Base-by-base conservation (phyloP, 2,888 invertebrate species). In the Furcula furcula region DNA sequence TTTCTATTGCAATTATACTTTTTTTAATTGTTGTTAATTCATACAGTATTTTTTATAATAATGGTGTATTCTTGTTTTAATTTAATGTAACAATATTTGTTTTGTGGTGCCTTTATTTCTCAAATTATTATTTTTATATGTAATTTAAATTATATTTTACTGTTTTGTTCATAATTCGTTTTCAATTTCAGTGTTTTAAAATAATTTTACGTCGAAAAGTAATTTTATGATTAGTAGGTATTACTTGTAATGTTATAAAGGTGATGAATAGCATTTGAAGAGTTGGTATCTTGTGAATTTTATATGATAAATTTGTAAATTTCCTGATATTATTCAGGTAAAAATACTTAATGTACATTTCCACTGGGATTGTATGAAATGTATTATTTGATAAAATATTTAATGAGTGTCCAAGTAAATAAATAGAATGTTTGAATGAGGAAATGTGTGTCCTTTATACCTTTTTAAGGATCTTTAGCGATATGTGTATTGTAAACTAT, bases 401-500 rank as follows among this genome's bases (percentile, higher is more conserved):
- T 54, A 29, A 37, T 30, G 23, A 46, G 42, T 48, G 40, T 55
- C 43, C 36, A 28, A 36, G 36, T 60, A 40, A 46, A 51, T 57
- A 51, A 41, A 55, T 42, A 43, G 36, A 41, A 54, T 36, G 35
- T 65, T 67, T 63, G 70, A 68, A 70, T 77, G 82, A 55, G 63
- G 63, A 79, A 76, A 75, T 75, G 79, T 71, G 77, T 81, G 84
- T 71, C 76, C 81, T 87, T 82, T 86, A 74, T 85, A 86, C 79
- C 79, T 82, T 85, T 85, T 68, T 79, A 80, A 77, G 76, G 66
- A 65, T 79, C 74, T 77, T 67, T 73, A 76, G 71, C 71, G 65
- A 70, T 76, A 80, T 72, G 76, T 84, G 76, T 74, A 84, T 76
- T 87, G 85, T 87, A 85, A 86, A 87, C 86, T 86, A 87, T 85